Evolutionary conservation across 2,797 vertebrate species (phyloP).

Genomic region (Gouania willdenowi): DNA sequence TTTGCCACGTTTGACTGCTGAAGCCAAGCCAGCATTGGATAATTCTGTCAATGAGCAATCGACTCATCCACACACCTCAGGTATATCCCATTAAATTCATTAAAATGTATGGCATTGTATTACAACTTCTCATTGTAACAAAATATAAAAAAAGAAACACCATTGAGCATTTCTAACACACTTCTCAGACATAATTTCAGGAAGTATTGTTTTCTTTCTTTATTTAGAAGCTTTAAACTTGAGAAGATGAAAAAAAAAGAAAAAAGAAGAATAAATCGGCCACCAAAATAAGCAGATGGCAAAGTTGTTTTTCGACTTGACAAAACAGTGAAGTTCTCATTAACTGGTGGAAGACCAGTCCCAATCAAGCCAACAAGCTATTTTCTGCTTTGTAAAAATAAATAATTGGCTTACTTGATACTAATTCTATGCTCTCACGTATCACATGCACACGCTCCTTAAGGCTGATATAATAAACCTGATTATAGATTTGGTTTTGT

Average conservation of each 20-base stretch:
- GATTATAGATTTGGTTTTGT: not conserved
- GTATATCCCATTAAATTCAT: too few species aligned
- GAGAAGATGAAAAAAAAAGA: constrained; percentile 8
- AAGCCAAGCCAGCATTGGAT: constrained; percentile 34
- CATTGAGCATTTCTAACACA: too few species aligned
- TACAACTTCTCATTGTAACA: too few species aligned
- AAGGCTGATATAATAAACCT: not conserved
- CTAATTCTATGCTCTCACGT: not conserved
- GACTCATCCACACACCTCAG: constrained; percentile 32
- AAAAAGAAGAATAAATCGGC: constrained; percentile 16
- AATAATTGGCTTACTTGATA: not conserved
- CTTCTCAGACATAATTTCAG: too few species aligned
- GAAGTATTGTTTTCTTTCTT: too few species aligned
- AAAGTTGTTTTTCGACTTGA: constrained; percentile 29
- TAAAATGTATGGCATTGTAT: too few species aligned
- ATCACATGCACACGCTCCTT: not conserved
- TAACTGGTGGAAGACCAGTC: constrained; percentile 8
- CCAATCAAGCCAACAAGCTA: not conserved
- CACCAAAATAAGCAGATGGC: constrained; percentile 32
- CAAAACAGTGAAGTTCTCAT: constrained; percentile 9
- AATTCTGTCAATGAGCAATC: constrained; percentile 32
- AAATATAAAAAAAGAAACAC: not conserved
- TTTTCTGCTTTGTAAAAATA: constrained; percentile 7
- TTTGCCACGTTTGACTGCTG: constrained; percentile 13
- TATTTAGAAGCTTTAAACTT: constrained; percentile 26